Evolutionary conservation across 2,113 vertebrate species (phyloP).

Genomic region (Piprites chloris): DNA sequence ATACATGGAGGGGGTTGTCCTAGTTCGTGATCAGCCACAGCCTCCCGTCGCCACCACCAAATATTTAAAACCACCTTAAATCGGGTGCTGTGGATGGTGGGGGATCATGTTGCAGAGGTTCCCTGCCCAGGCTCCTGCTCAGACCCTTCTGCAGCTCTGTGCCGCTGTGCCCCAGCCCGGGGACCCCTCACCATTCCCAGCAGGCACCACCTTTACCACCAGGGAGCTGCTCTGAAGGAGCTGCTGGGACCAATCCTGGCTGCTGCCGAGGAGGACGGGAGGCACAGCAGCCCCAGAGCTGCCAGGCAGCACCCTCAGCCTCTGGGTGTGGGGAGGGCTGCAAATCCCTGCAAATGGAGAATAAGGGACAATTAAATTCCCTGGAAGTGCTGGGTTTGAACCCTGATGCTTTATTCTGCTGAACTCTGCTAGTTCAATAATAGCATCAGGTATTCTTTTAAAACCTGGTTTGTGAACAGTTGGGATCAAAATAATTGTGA

Average conservation of each 20-base stretch:
- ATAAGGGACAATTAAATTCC: neutral
- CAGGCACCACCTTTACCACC: rapidly evolving
- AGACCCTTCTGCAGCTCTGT: neutral
- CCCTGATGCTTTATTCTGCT: neutral
- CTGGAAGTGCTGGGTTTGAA: neutral
- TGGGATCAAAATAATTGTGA: neutral
- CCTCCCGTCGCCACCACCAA: neutral
- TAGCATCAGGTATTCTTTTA: too few species aligned
- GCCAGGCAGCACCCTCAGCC: neutral
- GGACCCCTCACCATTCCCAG: rapidly evolving
- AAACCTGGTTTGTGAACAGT: neutral
- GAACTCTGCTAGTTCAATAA: neutral
- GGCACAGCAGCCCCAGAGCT: rapidly evolving
- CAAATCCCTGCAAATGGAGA: neutral
- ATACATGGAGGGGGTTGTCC: neutral
- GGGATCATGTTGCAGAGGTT: rapidly evolving
- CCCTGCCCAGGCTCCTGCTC: neutral
- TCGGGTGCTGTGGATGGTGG: rapidly evolving
- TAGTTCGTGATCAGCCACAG: neutral
- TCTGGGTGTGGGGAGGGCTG: too few species aligned
- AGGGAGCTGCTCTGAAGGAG: neutral
- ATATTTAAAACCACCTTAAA: neutral
- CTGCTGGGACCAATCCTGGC: neutral
- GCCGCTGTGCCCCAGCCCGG: neutral
- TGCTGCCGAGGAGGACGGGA: neutral